phyloP scores from a whole-genome alignment of 2,797 vertebrate species.

The Mormyrus hasselquistii region DNA sequence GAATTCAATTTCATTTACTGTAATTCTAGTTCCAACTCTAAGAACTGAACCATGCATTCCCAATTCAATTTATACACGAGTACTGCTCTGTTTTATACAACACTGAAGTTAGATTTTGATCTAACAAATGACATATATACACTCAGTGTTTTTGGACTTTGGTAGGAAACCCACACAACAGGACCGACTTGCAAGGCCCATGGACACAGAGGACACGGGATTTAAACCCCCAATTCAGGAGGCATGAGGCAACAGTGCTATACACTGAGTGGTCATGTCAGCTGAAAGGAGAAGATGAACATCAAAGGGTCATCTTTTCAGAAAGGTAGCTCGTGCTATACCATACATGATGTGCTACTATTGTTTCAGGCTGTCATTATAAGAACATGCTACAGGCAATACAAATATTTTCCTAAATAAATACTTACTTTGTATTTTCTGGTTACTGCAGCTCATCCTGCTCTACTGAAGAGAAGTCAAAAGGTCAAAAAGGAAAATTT shows the following conservation, averaged over 20 bases:
- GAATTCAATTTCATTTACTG: neutral
- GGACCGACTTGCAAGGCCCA: neutral
- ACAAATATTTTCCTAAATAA: neutral
- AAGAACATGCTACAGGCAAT: neutral
- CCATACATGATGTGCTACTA: neutral
- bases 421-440: neutral
- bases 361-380: neutral
- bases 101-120: neutral
- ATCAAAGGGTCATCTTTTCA: neutral
- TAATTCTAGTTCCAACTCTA: neutral
- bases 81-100: neutral
- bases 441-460: neutral
- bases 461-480: neutral
- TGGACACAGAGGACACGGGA: neutral
- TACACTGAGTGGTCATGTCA: neutral
- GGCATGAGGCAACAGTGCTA: neutral
- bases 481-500: neutral
- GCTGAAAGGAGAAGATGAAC: neutral
- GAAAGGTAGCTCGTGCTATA: neutral
- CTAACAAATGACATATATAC: neutral
- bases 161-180: neutral
- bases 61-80: neutral
- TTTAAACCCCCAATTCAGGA: neutral
- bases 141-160: neutral
- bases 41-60: neutral